A percentile compares a stretch with the other conserved stretches of the same genome.
Evolutionary conservation across 2,797 vertebrate species (phyloP).

Genomic region (Oreortyx pictus): DNA sequence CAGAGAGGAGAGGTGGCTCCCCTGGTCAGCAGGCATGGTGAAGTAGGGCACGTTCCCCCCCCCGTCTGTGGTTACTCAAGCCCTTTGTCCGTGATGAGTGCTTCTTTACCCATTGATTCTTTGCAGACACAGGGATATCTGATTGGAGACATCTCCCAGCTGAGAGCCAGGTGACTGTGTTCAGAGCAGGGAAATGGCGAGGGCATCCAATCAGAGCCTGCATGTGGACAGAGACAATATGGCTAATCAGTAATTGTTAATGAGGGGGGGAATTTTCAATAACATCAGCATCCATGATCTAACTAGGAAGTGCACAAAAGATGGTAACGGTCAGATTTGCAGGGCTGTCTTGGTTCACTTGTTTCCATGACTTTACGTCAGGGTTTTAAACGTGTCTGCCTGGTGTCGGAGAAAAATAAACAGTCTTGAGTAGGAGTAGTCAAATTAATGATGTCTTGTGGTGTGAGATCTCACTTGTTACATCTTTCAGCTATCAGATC

Average conservation of each 20-base stretch:
- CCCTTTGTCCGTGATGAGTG: neutral
- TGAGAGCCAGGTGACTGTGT: neutral
- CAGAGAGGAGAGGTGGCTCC: neutral
- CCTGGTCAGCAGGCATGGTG: neutral
- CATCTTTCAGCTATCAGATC: neutral
- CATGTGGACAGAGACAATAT: neutral
- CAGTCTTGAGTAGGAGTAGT: neutral
- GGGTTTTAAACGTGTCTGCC: conserved; percentile 10
- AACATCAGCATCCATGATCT: neutral
- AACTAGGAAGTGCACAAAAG: neutral
- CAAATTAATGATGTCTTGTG: neutral
- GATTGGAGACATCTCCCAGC: neutral
- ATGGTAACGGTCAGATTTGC: neutral
- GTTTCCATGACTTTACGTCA: neutral
- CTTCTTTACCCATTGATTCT: neutral
- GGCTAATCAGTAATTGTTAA: neutral
- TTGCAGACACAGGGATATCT: neutral
- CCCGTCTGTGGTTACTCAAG: neutral
- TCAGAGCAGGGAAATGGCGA: neutral
- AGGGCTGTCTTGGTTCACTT: neutral
- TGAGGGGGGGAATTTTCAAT: neutral
- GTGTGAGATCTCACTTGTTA: neutral
- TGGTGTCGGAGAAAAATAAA: neutral
- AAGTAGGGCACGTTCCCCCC: neutral
- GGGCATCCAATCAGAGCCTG: neutral